phyloP scores from a whole-genome alignment of 1,140 invertebrate genomes.

The Anastrepha ludens region DNA sequence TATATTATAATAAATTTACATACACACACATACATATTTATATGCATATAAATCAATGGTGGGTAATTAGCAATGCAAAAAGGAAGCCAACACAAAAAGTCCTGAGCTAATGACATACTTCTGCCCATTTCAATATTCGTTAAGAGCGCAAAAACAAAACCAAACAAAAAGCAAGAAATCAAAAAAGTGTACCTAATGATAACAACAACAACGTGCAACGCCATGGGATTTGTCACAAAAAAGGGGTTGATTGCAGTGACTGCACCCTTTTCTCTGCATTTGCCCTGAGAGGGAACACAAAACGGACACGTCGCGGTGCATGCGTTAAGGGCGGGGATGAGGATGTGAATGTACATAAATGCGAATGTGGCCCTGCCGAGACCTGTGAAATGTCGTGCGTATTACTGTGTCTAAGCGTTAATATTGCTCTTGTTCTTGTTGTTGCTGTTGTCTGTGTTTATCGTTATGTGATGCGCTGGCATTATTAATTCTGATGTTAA shows the following conservation, averaged over 20 bases:
- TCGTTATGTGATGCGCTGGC: constrained; percentile 43
- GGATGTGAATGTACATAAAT: too few relatives aligned
- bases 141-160: constrained; percentile 8
- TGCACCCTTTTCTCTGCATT: neutral
- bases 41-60: neutral
- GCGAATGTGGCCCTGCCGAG: too few relatives aligned
- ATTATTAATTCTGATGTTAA: constrained; percentile 55
- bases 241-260: constrained; percentile 7
- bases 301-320: neutral
- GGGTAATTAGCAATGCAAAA: constrained; percentile 34
- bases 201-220: too few relatives aligned
- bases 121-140: constrained; percentile 53
- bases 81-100: constrained; percentile 29
- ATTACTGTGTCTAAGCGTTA: constrained; percentile 14
- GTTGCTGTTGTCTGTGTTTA: neutral
- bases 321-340: neutral
- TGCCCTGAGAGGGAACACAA: neutral
- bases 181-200: constrained; percentile 30
- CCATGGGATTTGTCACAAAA: neutral
- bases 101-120: constrained; percentile 53
- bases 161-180: neutral
- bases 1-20: neutral
- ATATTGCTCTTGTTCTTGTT: neutral
- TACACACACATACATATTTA: neutral
- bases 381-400: neutral